Base-by-base conservation (phyloP, 1,140 invertebrate genomes). In the Trichomalopsis sarcophagae region DNA sequence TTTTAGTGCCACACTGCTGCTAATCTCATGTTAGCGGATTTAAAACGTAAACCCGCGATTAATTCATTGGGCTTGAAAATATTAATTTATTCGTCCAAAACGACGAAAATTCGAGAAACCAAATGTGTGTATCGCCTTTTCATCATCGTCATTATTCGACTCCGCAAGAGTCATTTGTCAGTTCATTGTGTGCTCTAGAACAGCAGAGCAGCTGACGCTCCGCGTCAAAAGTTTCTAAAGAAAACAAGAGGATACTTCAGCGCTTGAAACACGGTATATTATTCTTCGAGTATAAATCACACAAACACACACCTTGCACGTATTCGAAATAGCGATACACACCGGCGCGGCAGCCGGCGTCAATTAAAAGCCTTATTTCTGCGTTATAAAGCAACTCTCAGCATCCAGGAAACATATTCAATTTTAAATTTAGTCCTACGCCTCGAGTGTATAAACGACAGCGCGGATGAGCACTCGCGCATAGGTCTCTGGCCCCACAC, bases 391-490 rank as follows among this genome's bases (percentile, higher is more conserved):
- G 21, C 21, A n/a, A 62, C 55, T 21, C 17, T 62, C 17, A n/a
- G 2, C 17, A n/a, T 5, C 69, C 6, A 27, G 21, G 21, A 33
- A 30, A 36, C 33, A 36, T 33, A 14, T 13, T 71, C 0, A 2
- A 71, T 71, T n/a, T 71, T 71, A 11, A 71, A 71, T 71, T 71
- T 27, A 71, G 69, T 71, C 69, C 27, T 71, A 71, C 11, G 30
- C 3, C 3, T 30, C 23, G 27, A 17, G 33, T 27, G 27, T 71
- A 71, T 71, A 33, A 71, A n/a, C 17, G 55, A 62, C 40, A 44
- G 7, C 40, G 4, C 21, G 21, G 55, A 62, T 6, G 17, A 62
- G 17, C 55, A 62, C 33, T 36, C 33, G 55, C 2, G 55, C n/a
- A 10, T 55, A 21, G 27, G 27, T 4, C 55, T 62, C 55, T 62